Base-by-base conservation (phyloP, 92 coral and sea anemone species). In the Bergia sp. region DNA sequence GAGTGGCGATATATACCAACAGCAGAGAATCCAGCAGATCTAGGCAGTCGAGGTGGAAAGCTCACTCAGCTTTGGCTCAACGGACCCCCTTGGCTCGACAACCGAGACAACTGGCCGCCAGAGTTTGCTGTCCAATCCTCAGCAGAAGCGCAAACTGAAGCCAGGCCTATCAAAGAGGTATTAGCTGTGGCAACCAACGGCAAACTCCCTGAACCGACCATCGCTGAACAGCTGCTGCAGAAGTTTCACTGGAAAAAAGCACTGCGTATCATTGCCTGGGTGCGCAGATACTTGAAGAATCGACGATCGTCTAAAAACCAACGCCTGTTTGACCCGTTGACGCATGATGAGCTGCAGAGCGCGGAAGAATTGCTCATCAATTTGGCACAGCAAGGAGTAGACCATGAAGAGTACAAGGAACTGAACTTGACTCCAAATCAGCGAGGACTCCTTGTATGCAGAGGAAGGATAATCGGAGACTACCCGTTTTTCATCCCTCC, bases 1-100 rank as follows among this genome's bases (percentile, higher is more conserved):
- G n/a, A n/a, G n/a, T 89, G 90, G 92, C 75, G 89, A 29, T 53
- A 91, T 45, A 90, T 91, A 2, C 88, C 92, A 1, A 50, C 88
- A 1, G 45, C 39, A 10, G 86, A 91, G 0, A 89, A 89, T 53
- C 92, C 92, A 2, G 94, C 90, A 8, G 92, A 92, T 45, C 45
- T 89, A 10, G 94, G 88, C 49, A 44, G 88, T 16, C 57, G 73
- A 37, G 64, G 55, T 57, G 37, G 37, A 5, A 66, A 6, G 1
- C 41, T 44, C 42, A 41, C 45, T 39, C 64, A 69, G 3, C 76
- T 12, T 1, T 87, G 90, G 88, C 6, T 58, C 74, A 77, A 13
- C 37, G 86, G 94, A 20, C 23, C 40, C 29, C 74, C 23, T 73
- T 87, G 74, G 86, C 86, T 15, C 85, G 39, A 50, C 41, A 85